Percentiles rank a stretch among this genome's conserved stretches.
Conservation (phyloP, 2,888 invertebrate genomes). For the Scotopteryx bipunctaria region DNA sequence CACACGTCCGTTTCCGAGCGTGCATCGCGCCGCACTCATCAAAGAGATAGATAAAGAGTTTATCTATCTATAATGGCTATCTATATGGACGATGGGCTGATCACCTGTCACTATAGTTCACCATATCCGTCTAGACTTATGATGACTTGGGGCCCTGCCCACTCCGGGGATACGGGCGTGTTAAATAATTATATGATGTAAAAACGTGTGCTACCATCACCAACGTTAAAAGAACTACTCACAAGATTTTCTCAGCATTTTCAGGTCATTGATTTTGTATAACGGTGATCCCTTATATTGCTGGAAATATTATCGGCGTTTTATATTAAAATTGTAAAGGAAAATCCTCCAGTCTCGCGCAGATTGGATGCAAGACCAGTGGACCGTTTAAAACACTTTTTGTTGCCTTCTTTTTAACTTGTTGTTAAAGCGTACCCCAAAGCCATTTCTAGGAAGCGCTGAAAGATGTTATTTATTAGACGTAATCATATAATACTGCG, state of each 20-base stretch:
- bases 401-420: constrained; percentile 26
- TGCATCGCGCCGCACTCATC: too few species aligned
- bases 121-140: too few species aligned
- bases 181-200: not conserved
- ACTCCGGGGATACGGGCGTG: too few species aligned
- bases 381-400: constrained; percentile 30
- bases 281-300: constrained; percentile 44
- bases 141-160: too few species aligned
- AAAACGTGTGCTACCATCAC: not conserved
- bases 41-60: too few species aligned
- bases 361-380: constrained; percentile 35
- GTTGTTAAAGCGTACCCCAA: not conserved
- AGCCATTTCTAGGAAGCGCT: not conserved
- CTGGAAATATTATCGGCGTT: constrained; percentile 39
- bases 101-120: too few species aligned
- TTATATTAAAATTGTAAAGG: constrained; percentile 30
- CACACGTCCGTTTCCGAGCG: too few species aligned
- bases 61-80: too few species aligned
- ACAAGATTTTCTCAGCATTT: constrained; percentile 44
- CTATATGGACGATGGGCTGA: too few species aligned
- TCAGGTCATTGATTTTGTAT: constrained; percentile 58
- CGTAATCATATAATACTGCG: too few species aligned
- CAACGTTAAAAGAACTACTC: constrained; percentile 46
- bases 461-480: too few species aligned
- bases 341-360: constrained; percentile 16